Evolutionary conservation across 2,888 invertebrate genomes (phyloP), one percentile per base, ranked within the genome.

Genomic region (Alloscopus bannaensis): DNA sequence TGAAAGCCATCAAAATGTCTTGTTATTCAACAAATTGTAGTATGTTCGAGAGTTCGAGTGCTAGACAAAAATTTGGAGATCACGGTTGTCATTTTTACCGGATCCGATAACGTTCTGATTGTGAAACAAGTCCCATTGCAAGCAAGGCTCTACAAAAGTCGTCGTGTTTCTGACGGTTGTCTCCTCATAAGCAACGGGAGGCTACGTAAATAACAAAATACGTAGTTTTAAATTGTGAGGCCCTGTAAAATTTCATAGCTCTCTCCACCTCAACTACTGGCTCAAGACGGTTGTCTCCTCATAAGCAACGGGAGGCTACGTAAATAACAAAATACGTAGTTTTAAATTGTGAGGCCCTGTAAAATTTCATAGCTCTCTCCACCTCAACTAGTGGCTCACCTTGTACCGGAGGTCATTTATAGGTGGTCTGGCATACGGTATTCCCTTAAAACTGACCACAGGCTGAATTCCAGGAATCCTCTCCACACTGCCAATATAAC

Each of bases 71-170:
- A n/a, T n/a, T n/a, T n/a, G n/a, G n/a, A n/a, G n/a, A n/a, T n/a
- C n/a, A n/a, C n/a, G n/a, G n/a, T n/a, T n/a, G n/a, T n/a, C n/a
- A n/a, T n/a, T n/a, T n/a, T n/a, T 8, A n/a, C 18, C 42, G 16
- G 65, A 77, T 8, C 85, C 85, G 2, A 71, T 81, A 0, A 84
- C 81, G 22, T 71, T 76, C 16, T 64, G 72, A 36, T 73, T 81
- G 3, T 69, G 65, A 42, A 84, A 81, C 42, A 84, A 57, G 40
- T 84, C 83, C 81, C 81, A 84, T 60, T 85, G 85, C n/a, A 84
- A 50, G 65, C 85, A 85, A 2, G 79, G 59, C n/a, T 70, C 64
- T 18, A 72, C 71, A 72, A 80, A 79, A 20, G 66, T 26, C 0
- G 76, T 80, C 0, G 82, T 76, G 18, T 82, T 80, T 31, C 79